phyloP scores from a whole-genome alignment of 2,888 invertebrate species.

The Agrilus mali region DNA sequence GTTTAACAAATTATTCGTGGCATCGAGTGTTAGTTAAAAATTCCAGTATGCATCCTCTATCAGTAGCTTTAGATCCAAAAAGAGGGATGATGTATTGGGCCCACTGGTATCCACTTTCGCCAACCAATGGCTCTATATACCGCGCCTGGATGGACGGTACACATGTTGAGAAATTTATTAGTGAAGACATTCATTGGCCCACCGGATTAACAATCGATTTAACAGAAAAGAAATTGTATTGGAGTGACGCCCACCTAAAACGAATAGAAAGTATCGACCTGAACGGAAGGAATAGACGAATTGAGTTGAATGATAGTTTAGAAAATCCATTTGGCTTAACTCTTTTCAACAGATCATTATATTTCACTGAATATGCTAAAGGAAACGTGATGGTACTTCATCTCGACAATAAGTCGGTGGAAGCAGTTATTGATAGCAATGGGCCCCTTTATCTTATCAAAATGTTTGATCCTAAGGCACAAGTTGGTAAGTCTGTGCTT shows the following conservation, averaged over 20 bases:
- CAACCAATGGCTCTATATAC: constrained; percentile 47
- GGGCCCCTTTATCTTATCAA: constrained; percentile 55
- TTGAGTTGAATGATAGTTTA: constrained; percentile 38
- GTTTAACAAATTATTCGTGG: constrained; percentile 43
- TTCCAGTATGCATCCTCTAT: constrained; percentile 41
- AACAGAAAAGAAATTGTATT: constrained; percentile 43
- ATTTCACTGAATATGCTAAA: constrained; percentile 59
- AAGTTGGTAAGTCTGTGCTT: constrained; percentile 34
- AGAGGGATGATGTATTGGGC: constrained; percentile 68
- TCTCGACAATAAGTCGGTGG: constrained; percentile 32
- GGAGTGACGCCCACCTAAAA: constrained; percentile 60
- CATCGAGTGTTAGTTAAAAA: constrained; percentile 45
- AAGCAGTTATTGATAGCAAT: constrained; percentile 44
- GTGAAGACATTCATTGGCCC: constrained; percentile 52
- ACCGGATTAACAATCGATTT: constrained; percentile 60
- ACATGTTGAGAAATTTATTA: constrained; percentile 42
- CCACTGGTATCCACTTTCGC: constrained; percentile 46
- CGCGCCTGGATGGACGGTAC: constrained; percentile 65
- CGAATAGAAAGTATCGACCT: constrained; percentile 53
- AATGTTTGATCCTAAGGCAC: constrained; percentile 46
- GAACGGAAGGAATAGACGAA: constrained; percentile 39
- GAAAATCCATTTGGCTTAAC: constrained; percentile 53
- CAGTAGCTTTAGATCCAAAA: constrained; percentile 52
- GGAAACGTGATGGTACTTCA: constrained; percentile 43
- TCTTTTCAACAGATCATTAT: constrained; percentile 46